A percentile compares a stretch with the other conserved stretches of the same genome.
Conservation (phyloP, 2,113 vertebrate genomes). For the Mobula birostris region DNA sequence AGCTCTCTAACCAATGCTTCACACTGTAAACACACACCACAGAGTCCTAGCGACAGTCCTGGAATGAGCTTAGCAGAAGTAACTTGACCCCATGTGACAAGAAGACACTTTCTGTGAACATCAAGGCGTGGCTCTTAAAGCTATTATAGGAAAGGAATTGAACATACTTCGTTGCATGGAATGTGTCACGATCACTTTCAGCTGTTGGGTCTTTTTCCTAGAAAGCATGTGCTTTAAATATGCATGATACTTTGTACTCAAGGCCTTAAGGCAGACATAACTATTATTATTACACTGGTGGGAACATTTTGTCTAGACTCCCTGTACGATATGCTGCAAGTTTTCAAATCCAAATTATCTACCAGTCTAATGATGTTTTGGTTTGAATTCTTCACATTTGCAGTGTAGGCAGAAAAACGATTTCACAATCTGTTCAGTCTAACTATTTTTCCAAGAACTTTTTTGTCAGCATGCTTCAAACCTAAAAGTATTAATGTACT, state of each 20-base stretch:
- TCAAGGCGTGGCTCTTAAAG: background rate
- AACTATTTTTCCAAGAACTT: background rate
- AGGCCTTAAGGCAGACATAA: background rate
- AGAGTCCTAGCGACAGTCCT: background rate
- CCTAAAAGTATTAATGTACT: background rate
- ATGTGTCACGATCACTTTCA: slow-evolving; percentile 18
- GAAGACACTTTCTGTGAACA: background rate
- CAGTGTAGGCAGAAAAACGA: background rate
- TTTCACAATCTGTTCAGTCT: background rate
- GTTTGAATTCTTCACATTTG: background rate
- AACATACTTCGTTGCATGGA: background rate
- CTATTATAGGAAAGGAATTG: slow-evolving; percentile 28
- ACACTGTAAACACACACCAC: slow-evolving; percentile 17
- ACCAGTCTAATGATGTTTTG: background rate
- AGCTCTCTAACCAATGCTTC: background rate
- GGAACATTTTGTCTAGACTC: slow-evolving; percentile 26
- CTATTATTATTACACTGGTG: background rate
- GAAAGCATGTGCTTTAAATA: background rate
- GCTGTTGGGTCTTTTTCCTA: background rate
- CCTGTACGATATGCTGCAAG: too few species aligned
- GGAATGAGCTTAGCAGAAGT: background rate
- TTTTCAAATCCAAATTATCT: background rate
- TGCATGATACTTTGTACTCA: background rate
- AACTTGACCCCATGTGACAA: background rate
- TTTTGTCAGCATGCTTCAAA: background rate